Evolutionary conservation across 1,140 invertebrate species (phyloP).

Genomic region (Macrotrachela quadricornifera): DNA sequence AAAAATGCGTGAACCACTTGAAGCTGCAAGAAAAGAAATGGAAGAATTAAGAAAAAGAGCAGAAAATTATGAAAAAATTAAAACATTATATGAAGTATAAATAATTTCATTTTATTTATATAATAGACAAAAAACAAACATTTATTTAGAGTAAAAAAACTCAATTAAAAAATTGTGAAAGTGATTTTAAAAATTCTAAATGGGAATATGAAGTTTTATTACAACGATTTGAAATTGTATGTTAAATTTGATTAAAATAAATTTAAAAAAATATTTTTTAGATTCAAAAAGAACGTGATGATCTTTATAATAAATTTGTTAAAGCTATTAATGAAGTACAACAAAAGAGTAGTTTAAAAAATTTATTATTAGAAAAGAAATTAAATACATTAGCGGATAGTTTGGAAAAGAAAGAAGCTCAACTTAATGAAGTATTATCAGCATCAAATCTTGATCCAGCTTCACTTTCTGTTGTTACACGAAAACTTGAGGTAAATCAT

Average conservation of each 20-base stretch:
- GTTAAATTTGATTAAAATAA: neutral
- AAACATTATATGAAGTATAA: constrained; percentile 35
- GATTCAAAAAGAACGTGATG: constrained; percentile 50
- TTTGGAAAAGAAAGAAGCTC: constrained; percentile 44
- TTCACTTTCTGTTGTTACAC: constrained; percentile 36
- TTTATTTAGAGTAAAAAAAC: constrained; percentile 34
- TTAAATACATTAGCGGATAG: constrained; percentile 42
- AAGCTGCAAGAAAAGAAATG: constrained; percentile 43
- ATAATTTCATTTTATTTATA: neutral
- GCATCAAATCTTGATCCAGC: constrained; percentile 39
- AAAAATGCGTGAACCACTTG: constrained; percentile 44
- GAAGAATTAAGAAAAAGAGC: constrained; percentile 47
- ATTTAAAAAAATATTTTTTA: constrained; percentile 15
- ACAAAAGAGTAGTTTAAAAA: constrained; percentile 54
- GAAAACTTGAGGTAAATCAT: constrained; percentile 39
- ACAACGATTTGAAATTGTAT: constrained; percentile 50
- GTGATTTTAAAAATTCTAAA: constrained; percentile 39
- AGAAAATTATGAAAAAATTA: constrained; percentile 57
- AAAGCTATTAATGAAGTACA: constrained; percentile 59
- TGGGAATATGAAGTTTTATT: constrained; percentile 47
- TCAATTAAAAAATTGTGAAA: constrained; percentile 43
- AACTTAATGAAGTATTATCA: constrained; percentile 43
- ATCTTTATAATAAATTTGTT: constrained; percentile 52
- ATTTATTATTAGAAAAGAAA: constrained; percentile 50
- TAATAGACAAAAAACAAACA: constrained; percentile 11